A percentile compares a stretch with the other conserved stretches of the same genome.
phyloP scores from a whole-genome alignment of 1,140 invertebrate species.

The Brachionus rotundiformis region DNA sequence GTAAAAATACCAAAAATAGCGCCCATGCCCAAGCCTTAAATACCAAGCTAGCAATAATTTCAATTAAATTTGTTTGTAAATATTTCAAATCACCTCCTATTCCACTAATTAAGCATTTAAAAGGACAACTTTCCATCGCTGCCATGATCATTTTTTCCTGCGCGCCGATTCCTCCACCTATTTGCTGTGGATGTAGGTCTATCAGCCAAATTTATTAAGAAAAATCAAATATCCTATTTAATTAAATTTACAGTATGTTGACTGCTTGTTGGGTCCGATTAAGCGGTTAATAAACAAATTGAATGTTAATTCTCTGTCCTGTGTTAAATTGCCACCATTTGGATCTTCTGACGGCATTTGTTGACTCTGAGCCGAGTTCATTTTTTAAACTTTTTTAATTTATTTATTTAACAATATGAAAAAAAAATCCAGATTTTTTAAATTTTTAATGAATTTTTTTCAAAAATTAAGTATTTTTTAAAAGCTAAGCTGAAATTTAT shows the following conservation, averaged over 20 bases:
- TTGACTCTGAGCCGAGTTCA: background rate
- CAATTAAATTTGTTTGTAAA: background rate
- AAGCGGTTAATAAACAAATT: slow-evolving; percentile 37
- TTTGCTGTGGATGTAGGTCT: slow-evolving; percentile 36
- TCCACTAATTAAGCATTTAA: slow-evolving; percentile 85
- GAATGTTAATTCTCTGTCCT: background rate
- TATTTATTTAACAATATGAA: too few species aligned
- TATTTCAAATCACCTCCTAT: slow-evolving; percentile 72
- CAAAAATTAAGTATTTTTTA: too few species aligned
- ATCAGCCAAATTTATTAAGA: background rate
- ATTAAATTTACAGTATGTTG: slow-evolving; percentile 31
- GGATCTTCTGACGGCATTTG: background rate
- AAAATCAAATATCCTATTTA: background rate
- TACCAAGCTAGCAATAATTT: too few species aligned
- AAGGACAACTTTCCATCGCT: slow-evolving; percentile 82
- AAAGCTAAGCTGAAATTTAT: too few species aligned
- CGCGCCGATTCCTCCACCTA: background rate
- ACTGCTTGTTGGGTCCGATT: slow-evolving; percentile 46
- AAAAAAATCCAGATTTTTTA: background rate
- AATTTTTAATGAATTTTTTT: background rate
- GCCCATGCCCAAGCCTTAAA: slow-evolving; percentile 82
- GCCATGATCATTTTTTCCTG: slow-evolving; percentile 49
- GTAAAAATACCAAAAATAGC: slow-evolving; percentile 90
- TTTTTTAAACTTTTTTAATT: too few species aligned
- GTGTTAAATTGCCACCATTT: background rate